Conservation (phyloP, 2,888 invertebrate genomes). For the Thelaira solivaga region DNA sequence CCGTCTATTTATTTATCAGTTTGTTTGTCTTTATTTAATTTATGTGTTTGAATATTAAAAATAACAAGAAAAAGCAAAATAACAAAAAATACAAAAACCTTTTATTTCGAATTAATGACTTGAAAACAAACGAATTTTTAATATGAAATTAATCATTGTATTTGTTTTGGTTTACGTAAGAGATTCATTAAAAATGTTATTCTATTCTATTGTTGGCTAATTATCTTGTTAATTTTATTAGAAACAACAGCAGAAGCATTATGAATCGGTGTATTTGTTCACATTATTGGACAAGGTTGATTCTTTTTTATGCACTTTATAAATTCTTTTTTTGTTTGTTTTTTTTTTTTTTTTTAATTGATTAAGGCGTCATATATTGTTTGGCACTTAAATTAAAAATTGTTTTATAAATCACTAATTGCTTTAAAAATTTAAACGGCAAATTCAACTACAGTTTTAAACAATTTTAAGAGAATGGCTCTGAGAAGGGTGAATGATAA, state of each 20-base stretch:
- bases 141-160: conserved; percentile 11
- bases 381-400: conserved; percentile 16
- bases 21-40: background rate
- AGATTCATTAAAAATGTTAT: conserved; percentile 1
- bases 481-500: no score
- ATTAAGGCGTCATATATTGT: conserved; percentile 9
- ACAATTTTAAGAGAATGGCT: no score
- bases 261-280: conserved; percentile 15
- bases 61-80: background rate
- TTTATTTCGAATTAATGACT: conserved; percentile 23
- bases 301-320: conserved; percentile 6
- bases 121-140: conserved; percentile 13
- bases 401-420: background rate
- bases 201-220: conserved; percentile 37
- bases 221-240: conserved; percentile 18
- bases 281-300: conserved; percentile 19
- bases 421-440: background rate
- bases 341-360: conserved; percentile 11
- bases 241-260: background rate
- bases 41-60: background rate
- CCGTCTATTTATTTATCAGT: background rate
- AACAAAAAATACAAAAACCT: no score
- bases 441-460: no score
- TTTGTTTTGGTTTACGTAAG: conserved; percentile 12
- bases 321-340: background rate